These are phyloP conservation scores for Cataglyphis livida DNA, from an alignment of 2,888 invertebrate genomes.

Conservation along the genomic window DNA sequence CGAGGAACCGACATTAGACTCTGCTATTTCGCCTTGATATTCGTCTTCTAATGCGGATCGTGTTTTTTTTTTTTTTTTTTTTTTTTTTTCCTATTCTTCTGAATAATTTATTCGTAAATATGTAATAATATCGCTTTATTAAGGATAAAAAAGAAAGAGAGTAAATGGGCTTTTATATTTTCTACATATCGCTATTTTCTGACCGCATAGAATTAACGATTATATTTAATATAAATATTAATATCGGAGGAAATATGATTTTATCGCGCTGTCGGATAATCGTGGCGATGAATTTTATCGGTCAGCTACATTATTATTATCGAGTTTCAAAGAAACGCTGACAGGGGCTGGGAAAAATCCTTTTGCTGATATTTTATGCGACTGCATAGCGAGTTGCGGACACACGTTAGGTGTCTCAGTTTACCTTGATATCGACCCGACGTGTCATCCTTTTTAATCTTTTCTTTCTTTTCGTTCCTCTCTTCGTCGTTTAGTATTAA, in stretches of 20 bases:
- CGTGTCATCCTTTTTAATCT: slow-evolving; percentile 66
- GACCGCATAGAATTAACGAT: slow-evolving; percentile 8
- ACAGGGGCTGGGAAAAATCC: slow-evolving; percentile 13
- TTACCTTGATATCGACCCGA: slow-evolving; percentile 73
- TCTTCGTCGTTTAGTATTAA: slow-evolving; percentile 60
- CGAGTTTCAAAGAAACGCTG: slow-evolving; percentile 37
- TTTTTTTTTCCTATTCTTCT: not conserved
- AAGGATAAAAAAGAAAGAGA: not conserved
- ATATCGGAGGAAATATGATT: slow-evolving; percentile 10
- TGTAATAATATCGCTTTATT: not conserved
- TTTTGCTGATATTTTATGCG: slow-evolving; percentile 35
- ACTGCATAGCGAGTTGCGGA: not conserved
- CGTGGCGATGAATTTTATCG: slow-evolving; percentile 39
- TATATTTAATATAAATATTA: slow-evolving; percentile 15
- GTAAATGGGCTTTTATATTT: not conserved
- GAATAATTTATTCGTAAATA: not conserved
- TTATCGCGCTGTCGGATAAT: slow-evolving; percentile 35
- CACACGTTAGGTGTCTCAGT: slow-evolving; percentile 43
- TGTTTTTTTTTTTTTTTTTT: not conserved
- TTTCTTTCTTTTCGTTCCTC: slow-evolving; percentile 65
- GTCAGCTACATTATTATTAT: slow-evolving; percentile 37
- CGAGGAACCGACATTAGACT: not conserved
- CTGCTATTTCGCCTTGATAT: not conserved
- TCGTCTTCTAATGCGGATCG: not conserved
- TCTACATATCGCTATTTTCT: not conserved